Conservation (phyloP, 2,888 invertebrate species). For the Plutella xylostella region DNA sequence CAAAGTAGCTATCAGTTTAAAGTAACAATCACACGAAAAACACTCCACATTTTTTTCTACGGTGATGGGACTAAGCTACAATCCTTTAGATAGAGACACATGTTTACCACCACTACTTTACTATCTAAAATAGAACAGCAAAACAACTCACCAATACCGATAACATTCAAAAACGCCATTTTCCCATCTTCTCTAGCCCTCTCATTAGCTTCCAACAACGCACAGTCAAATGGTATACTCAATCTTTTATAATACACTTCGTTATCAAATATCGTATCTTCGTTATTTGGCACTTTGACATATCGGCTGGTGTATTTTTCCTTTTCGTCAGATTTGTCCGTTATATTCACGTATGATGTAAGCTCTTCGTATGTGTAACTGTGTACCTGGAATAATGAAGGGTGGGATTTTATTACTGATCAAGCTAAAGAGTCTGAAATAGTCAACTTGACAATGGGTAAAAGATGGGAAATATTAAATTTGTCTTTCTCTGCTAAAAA, state of each 20-base stretch:
- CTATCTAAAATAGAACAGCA: too few relatives aligned
- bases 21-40: too few relatives aligned
- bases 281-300: constrained; percentile 23
- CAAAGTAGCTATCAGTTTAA: too few relatives aligned
- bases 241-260: constrained; percentile 63
- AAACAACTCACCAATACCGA: constrained; percentile 72
- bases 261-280: constrained; percentile 38
- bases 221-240: constrained; percentile 69
- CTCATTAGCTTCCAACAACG: constrained; percentile 72
- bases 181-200: constrained; percentile 61
- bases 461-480: too few relatives aligned
- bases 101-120: too few relatives aligned
- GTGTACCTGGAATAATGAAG: constrained; percentile 33
- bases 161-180: constrained; percentile 73
- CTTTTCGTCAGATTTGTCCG: constrained; percentile 29
- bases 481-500: too few relatives aligned
- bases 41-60: too few relatives aligned
- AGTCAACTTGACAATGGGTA: background rate
- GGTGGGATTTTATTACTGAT: background rate
- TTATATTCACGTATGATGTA: constrained; percentile 33
- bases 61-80: too few relatives aligned
- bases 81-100: too few relatives aligned
- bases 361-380: constrained; percentile 45
- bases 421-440: background rate
- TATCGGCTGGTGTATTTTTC: constrained; percentile 37